Evolutionary conservation across 2,113 vertebrate genomes (phyloP), one percentile per base, ranked within the genome.

Genomic region (Perca flavescens): DNA sequence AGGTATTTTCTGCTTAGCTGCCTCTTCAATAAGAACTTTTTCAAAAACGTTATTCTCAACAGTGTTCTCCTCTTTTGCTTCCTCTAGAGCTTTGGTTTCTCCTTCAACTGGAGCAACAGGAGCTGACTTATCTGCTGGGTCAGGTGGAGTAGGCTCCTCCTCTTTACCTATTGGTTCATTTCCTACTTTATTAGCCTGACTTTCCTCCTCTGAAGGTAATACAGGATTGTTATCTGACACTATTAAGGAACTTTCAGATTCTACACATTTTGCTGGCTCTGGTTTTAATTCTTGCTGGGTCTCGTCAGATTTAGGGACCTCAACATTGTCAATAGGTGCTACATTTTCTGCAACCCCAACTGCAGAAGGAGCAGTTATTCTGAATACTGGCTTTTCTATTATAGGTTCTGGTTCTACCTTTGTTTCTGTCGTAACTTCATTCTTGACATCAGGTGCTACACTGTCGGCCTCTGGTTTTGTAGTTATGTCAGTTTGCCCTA

Each of bases 361-460:
- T 46, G 31, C 52, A 52, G 73, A 6, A 60, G 65, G 46, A 68
- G 47, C 7, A 47, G 36, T 40, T 25, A 82, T 15, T 58, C 5
- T 36, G 9, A 11, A n/a, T 22, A 17, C 19, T 58, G 43, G 4
- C 36, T 36, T 56, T 15, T 86, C 75, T 76, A 16, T 10, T 56
- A 19, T 15, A 56, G 60, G 15, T 70, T 92, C 71, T 73, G 71
- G 14, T 58, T 84, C 72, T 65, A 54, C 14, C 3, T 68, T 82
- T 34, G 11, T 60, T 71, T 85, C 53, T 72, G 31, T 6, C 22
- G 10, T 56, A 13, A 77, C 36, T 58, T 86, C 25, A 61, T 60
- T 79, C 11, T 74, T 43, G 21, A 58, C 57, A 16, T 49, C 25
- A 57, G 34, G 2, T 60, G 25, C 52, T 76, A 47, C 53, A 47